Base-by-base conservation (phyloP, 2,113 vertebrate genomes). In the Microcebus tavaratra region DNA sequence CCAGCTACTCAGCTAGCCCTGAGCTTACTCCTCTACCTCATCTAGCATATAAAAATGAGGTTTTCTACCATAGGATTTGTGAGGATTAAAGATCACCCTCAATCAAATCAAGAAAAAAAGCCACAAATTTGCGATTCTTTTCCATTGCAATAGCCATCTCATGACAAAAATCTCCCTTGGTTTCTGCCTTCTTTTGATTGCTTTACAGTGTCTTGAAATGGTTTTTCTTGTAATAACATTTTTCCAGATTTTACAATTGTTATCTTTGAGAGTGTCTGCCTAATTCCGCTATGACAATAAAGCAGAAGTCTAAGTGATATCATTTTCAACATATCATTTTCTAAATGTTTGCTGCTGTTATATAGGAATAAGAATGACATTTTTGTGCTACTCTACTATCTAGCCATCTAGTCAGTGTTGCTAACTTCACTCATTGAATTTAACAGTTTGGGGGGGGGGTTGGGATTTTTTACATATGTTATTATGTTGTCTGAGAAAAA, bases 401-500 rank as follows among this genome's bases (percentile, higher is more conserved):
- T 84, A 59, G 34, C 29, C 50, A 50, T 36, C 18, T 73, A 78
- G 45, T 79, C n/a, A 23, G 76, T n/a, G 31, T n/a, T 34, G 3
- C 21, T 65, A 67, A 72, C 8, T 31, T 94, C 70, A 65, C 25
- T 59, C 88, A 82, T 39, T 81, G 73, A 72, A 80, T 95, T 90
- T 84, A 94, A 67, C 53, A 72, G 23, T 91, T 79, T 31, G 34
- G 72, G 68, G 45, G 45, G 59, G 59, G 84, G 39, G 70, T 79
- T 85, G 45, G 67, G 42, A 82, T 68, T 79, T 75, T 78, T 53
- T 36, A 68, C 48, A 61, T 50, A 70, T 23, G 18, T 27, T 48
- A 67, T 13, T 94, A 34, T 70, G 27, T 79, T 92, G 21, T 61
- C 42, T 86, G 91, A 90, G 55, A 88, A 90, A 80, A 80, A 80